These are phyloP conservation scores for Perithous albicinctus DNA, from an alignment of 2,888 invertebrate genomes.

Conservation along the genomic window DNA sequence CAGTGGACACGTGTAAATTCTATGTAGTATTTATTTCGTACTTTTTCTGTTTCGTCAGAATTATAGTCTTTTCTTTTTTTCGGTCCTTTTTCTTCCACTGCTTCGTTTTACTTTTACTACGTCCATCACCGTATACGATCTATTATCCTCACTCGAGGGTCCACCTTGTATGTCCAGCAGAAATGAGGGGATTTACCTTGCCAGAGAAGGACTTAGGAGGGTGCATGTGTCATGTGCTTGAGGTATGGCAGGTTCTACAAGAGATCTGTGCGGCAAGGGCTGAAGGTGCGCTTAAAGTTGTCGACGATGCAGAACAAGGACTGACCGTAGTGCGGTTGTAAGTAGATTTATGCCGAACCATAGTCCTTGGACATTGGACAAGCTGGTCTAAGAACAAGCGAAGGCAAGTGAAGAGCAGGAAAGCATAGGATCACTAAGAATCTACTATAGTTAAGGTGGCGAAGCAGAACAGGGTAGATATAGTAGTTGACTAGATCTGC, in stretches of 20 bases:
- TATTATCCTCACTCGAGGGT: slow-evolving; percentile 48
- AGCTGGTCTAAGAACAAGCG: slow-evolving; percentile 1
- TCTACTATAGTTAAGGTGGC: background rate
- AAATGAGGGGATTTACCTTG: slow-evolving; percentile 49
- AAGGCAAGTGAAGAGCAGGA: background rate
- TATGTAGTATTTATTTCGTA: background rate
- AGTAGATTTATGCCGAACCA: slow-evolving; percentile 76
- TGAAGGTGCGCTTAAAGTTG: slow-evolving; percentile 62
- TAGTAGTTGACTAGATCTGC: slow-evolving; percentile 13
- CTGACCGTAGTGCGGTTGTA: slow-evolving; percentile 63
- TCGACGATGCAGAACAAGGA: slow-evolving; percentile 36
- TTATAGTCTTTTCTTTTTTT: slow-evolving; percentile 15
- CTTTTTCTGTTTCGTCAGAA: background rate
- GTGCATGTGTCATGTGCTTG: slow-evolving; percentile 19
- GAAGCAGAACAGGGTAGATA: background rate
- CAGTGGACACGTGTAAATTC: background rate
- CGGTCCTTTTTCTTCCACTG: slow-evolving; percentile 53
- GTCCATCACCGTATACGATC: slow-evolving; percentile 47
- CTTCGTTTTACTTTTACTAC: too few species aligned
- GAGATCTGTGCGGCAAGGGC: slow-evolving; percentile 28
- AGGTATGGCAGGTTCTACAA: slow-evolving; percentile 42
- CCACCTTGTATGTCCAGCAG: slow-evolving; percentile 13
- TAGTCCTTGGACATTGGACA: slow-evolving; percentile 70
- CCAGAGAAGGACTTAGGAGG: slow-evolving; percentile 42
- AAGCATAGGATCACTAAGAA: background rate